Conservation (phyloP, 2,797 vertebrate species). For the Poecilia wingei region DNA sequence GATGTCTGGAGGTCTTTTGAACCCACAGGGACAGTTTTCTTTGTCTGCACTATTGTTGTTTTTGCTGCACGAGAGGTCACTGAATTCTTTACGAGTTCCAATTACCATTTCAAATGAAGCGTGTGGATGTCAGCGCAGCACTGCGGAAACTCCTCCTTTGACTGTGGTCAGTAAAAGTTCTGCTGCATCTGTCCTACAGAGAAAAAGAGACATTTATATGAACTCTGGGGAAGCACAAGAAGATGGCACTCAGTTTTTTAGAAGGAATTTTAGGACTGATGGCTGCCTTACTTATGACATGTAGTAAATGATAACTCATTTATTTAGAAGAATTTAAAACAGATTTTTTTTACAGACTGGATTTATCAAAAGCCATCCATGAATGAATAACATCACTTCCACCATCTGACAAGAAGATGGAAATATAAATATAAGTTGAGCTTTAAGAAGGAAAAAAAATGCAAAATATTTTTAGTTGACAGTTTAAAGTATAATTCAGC, state of each 20-base stretch:
- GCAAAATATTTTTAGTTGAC: not conserved
- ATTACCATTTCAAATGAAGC: slow-evolving; percentile 51
- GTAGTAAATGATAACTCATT: not conserved
- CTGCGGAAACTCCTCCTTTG: slow-evolving; percentile 6
- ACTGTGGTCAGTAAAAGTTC: slow-evolving; percentile 6
- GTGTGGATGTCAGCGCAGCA: slow-evolving; percentile 11
- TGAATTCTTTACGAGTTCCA: slow-evolving; percentile 30
- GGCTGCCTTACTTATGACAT: not conserved
- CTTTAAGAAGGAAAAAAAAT: not conserved
- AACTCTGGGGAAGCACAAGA: not conserved
- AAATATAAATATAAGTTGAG: not conserved
- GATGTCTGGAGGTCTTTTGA: slow-evolving; percentile 16
- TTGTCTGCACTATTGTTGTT: slow-evolving; percentile 2
- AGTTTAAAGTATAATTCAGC: not conserved
- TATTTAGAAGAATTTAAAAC: not conserved
- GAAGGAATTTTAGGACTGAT: not conserved
- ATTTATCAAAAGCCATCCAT: not conserved
- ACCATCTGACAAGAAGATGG: not conserved
- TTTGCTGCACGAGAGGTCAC: slow-evolving; percentile 26
- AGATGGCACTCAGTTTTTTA: slow-evolving; percentile 1
- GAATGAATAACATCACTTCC: not conserved
- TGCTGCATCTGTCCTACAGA: not conserved
- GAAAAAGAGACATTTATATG: not conserved
- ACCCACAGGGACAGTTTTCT: slow-evolving; percentile 13
- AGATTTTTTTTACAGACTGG: not conserved